Conservation (phyloP, 2,797 vertebrate species). For the Oreonectes daqikongensis region DNA sequence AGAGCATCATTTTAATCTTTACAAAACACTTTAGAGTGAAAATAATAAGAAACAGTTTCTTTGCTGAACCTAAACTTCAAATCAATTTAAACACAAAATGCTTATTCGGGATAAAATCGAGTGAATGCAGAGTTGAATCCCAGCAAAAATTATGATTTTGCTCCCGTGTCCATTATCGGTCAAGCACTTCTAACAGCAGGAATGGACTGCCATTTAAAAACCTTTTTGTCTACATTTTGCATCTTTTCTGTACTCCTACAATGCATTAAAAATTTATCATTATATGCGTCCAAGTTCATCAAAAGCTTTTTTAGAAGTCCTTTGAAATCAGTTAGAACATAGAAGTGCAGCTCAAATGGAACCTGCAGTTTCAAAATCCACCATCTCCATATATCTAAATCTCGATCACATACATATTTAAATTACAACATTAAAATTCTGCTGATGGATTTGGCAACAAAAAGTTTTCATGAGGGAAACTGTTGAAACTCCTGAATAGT, state of each 20-base stretch:
- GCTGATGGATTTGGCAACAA: not conserved
- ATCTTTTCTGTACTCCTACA: not conserved
- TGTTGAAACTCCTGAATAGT: too few species aligned
- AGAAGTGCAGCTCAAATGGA: not conserved
- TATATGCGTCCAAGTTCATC: not conserved
- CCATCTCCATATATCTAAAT: not conserved
- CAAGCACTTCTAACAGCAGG: not conserved
- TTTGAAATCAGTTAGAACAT: not conserved
- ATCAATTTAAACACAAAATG: too few species aligned
- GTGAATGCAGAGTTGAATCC: too few species aligned
- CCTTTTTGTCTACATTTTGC: not conserved
- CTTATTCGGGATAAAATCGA: too few species aligned
- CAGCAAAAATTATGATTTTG: not conserved
- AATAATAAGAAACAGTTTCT: too few species aligned
- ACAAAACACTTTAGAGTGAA: too few species aligned
- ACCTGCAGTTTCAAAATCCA: not conserved
- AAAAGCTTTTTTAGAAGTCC: not conserved
- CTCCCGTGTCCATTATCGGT: not conserved
- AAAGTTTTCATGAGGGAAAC: too few species aligned
- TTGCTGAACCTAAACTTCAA: too few species aligned
- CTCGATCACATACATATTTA: slow-evolving; percentile 3
- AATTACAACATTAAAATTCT: not conserved
- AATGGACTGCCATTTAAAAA: not conserved
- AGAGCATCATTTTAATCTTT: too few species aligned
- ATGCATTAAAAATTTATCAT: not conserved